Evolutionary conservation across 2,888 invertebrate species (phyloP), one percentile per base, ranked within the genome.

Genomic region (Melikaiella ostensackeni): DNA sequence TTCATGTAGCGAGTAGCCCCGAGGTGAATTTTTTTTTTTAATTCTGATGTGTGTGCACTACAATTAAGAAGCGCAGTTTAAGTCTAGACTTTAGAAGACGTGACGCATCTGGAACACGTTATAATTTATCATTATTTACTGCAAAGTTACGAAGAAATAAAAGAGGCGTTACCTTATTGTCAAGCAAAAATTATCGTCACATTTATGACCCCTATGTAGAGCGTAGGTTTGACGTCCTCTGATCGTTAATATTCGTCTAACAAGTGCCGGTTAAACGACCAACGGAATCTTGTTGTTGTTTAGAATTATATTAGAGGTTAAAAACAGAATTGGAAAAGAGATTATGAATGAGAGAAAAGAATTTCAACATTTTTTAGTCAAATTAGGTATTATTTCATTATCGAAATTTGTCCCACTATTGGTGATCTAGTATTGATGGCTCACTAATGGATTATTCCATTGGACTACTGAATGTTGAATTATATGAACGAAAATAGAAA

Each of bases 41-140:
- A 46, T 63, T 42, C 42, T 42, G 27, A 66, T 21, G 42, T 16
- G 66, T 19, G 27, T 46, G 42, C 46, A 42, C 66, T 66, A 27
- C 46, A 46, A 46, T 66, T 66, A 66, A 66, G 27, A 42, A 66
- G 27, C 46, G 19, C 27, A 59, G 59, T 59, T 24, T 27, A 7
- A 27, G 16, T 59, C 6, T 6, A 59, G 27, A 21, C 27, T 16
- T 57, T 27, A 46, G 66, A 66, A 46, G 66, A 46, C 19, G 30
- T 66, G 64, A 66, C 64, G 16, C 64, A 66, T 66, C 24, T 21
- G 46, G 27, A 66, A 66, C 66, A 42, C 16, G 42, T 46, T 46
- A 30, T 27, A n/a, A 66, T 27, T 24, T 66, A 66, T 19, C 27
- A 66, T 46, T 66, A 66, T 66, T 66, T 66, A 66, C 42, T 66